Evolutionary conservation across 2,797 vertebrate species (phyloP), one percentile per base, ranked within the genome.

Genomic region (Poecilia picta): DNA sequence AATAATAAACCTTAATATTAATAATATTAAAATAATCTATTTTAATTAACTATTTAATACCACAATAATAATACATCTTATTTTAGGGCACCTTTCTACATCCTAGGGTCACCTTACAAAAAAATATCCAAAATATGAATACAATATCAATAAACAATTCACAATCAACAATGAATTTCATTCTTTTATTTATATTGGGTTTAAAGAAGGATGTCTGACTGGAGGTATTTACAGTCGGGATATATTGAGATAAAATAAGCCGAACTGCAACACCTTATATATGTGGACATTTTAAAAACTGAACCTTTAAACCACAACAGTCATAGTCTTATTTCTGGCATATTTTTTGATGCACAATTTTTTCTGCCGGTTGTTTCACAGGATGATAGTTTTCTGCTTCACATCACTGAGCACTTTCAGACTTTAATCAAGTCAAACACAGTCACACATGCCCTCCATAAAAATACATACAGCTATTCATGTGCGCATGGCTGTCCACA

Each of bases 351-450:
- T 94, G 93, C 95, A 94, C 93, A 91, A 92, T 90, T 84, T 90
- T 90, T 93, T 94, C 94, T 87, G 88, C 92, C 94, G 95, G 91
- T 92, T 95, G 94, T 90, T 86, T 97, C 96, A 96, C 88, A 92
- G 95, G 92, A 95, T 87, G 94, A 93, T 94, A 95, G 97, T 97
- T 97, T 98, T 97, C 97, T 97, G 97, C 97, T 96, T 96, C 97
- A 97, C 94, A 95, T 96, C 95, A 95, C 96, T 8, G 41, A 95
- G 95, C 92, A 94, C 96, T 96, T 96, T 94, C 94, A 95, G 96
- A 96, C 96, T 96, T 95, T 95, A 95, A 96, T 96, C 95, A 92
- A 94, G 68, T 39, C 73, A 25, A 95, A 96, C 49, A 75, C 45
- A 51, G 73, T 49, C 76, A 68, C n/a, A 45, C 33, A 12, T 47